Percentiles rank a stretch among this genome's conserved stretches.
phyloP scores from a whole-genome alignment of 2,888 invertebrate genomes.

The Hyalella azteca region DNA sequence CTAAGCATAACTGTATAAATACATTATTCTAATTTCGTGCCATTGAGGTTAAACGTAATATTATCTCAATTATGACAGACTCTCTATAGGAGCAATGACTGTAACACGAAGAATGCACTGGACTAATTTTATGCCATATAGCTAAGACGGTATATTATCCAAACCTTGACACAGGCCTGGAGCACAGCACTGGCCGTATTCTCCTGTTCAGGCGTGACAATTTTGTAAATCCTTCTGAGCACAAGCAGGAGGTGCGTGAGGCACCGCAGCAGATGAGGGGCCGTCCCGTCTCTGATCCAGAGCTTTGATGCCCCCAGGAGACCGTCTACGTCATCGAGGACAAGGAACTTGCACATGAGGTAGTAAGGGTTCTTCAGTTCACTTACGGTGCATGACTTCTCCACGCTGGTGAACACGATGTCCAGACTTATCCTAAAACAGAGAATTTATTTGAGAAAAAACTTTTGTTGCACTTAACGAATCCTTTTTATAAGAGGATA shows the following conservation, averaged over 20 bases:
- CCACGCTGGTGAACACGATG: slow-evolving; percentile 73
- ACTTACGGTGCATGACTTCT: slow-evolving; percentile 59
- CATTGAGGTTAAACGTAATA: no score
- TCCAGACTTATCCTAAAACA: slow-evolving; percentile 71
- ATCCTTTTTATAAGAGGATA: no score
- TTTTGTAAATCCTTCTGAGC: slow-evolving; percentile 76
- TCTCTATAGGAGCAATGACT: no score
- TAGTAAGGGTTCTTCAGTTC: slow-evolving; percentile 73
- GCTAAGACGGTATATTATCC: background rate
- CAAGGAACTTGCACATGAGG: slow-evolving; percentile 82
- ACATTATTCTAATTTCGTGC: no score
- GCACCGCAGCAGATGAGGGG: slow-evolving; percentile 74
- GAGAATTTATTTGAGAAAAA: no score
- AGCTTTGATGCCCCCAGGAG: slow-evolving; percentile 70
- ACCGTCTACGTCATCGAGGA: slow-evolving; percentile 75
- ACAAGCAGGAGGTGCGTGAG: slow-evolving; percentile 84
- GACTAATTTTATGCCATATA: no score
- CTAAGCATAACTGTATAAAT: no score
- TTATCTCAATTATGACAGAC: no score
- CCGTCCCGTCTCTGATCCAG: slow-evolving; percentile 44
- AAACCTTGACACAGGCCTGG: slow-evolving; percentile 70
- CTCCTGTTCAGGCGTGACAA: slow-evolving; percentile 62
- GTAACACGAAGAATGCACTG: no score
- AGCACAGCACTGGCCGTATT: slow-evolving; percentile 78
- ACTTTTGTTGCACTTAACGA: no score